Base-by-base conservation (phyloP, 2,888 invertebrate species). In the Orthonevra nobilis region DNA sequence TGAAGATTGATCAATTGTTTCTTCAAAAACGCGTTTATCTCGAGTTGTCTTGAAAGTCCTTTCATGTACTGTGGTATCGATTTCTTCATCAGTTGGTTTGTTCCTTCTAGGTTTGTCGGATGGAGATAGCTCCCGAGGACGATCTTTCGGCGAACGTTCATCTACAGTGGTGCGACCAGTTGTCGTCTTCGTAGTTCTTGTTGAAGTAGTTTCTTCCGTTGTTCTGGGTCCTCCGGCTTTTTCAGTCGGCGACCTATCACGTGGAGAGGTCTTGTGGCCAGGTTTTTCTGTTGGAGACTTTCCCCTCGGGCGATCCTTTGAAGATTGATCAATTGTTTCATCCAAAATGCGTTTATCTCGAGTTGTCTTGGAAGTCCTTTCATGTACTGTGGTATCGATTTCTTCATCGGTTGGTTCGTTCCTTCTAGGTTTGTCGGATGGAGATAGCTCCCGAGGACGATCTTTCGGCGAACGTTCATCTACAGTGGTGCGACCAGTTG, bases 391-490 rank as follows among this genome's bases (percentile, higher is more conserved):
- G 6, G 36, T 15, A 6, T 9, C 15, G 14, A 17, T 12, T 14
- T 2, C n/a, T 6, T 63, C 46, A 26, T 63, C 61, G 15, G n/a
- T 17, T n/a, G 14, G 52, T 42, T 17, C 40, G 2, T 12, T 23
- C 17, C 26, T 23, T 5, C 9, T 58, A n/a, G 50, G 48, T n/a
- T 69, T 75, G 5, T 63, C 58, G 3, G 56, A 30, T 1, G 75
- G 42, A 34, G 74, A 69, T n/a, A 34, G 42, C 19, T 6, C 56
- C 7, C 69, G 75, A 1, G 75, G 69, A 32, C 32, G 46, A 15
- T 36, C 40, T 15, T 34, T 50, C 7, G 69, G 61, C 0, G 60
- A 61, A 17, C 17, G 23, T 20, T 40, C 9, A n/a, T 20, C 48
- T 2, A 54, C 54, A 15, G 28, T 54, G 5, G 23, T 23, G 23